Percentiles rank a stretch among this genome's conserved stretches.
Conservation (phyloP, 2,888 invertebrate genomes). For the Leptinotarsa haldemani region DNA sequence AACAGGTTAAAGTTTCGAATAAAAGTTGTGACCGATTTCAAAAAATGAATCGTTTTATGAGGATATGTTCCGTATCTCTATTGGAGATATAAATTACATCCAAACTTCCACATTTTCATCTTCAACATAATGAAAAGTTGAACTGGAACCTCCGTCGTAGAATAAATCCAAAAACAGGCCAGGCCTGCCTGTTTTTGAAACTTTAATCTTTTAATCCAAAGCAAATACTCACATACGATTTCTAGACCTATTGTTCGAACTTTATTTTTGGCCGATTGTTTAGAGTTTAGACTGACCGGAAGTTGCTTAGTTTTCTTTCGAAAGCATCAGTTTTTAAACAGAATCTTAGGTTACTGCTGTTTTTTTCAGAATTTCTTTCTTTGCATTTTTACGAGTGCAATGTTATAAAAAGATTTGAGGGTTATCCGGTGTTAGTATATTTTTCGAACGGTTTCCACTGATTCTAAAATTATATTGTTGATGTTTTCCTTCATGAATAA, state of each 20-base stretch:
- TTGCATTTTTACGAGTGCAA: background rate
- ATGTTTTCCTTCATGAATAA: background rate
- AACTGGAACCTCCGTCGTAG: too few relatives aligned
- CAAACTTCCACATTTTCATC: too few relatives aligned
- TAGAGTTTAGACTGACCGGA: background rate
- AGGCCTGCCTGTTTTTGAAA: background rate
- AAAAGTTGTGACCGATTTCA: too few relatives aligned
- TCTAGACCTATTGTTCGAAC: background rate
- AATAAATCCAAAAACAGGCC: too few relatives aligned
- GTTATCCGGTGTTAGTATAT: background rate
- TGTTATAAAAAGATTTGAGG: background rate
- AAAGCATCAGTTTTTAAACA: background rate
- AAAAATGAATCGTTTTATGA: too few relatives aligned
- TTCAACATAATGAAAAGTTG: background rate
- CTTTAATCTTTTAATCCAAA: background rate
- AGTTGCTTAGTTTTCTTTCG: background rate
- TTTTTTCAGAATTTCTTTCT: background rate
- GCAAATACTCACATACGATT: background rate
- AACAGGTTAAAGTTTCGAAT: too few relatives aligned
- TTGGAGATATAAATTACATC: too few relatives aligned
- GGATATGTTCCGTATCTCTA: too few relatives aligned
- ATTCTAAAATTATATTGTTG: background rate
- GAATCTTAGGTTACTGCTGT: background rate
- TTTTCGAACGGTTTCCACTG: background rate
- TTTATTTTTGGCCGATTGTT: conserved; percentile 2